Conservation (phyloP, 1,140 invertebrate species). For the Cotesia typhae region DNA sequence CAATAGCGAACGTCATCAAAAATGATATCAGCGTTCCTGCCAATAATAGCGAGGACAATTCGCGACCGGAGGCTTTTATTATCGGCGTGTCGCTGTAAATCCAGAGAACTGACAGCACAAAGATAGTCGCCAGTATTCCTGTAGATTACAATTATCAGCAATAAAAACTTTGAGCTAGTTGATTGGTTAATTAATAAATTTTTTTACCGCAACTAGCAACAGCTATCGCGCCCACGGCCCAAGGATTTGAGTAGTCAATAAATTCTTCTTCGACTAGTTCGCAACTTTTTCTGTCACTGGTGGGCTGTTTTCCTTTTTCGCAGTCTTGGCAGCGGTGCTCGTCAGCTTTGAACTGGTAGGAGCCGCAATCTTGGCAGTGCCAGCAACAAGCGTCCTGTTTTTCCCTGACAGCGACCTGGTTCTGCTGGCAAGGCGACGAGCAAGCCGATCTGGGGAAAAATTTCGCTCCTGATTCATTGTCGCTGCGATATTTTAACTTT, state of each 20-base stretch:
- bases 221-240: slow-evolving; percentile 69
- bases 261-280: slow-evolving; percentile 66
- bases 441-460: slow-evolving; percentile 64
- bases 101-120: slow-evolving; percentile 74
- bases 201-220: slow-evolving; percentile 54
- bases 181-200: slow-evolving; percentile 32
- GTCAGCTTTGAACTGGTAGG: slow-evolving; percentile 70
- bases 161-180: background rate
- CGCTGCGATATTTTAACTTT: slow-evolving; percentile 53
- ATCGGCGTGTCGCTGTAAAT: slow-evolving; percentile 66
- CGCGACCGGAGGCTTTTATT: slow-evolving; percentile 71
- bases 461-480: slow-evolving; percentile 29
- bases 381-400: slow-evolving; percentile 70
- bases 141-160: background rate
- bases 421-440: slow-evolving; percentile 59
- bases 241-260: slow-evolving; percentile 67
- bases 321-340: slow-evolving; percentile 74
- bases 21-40: slow-evolving; percentile 68
- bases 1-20: slow-evolving; percentile 68
- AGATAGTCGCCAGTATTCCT: slow-evolving; percentile 67
- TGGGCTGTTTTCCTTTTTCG: slow-evolving; percentile 60
- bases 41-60: slow-evolving; percentile 55
- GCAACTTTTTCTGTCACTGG: slow-evolving; percentile 59
- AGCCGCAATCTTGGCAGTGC: slow-evolving; percentile 71
- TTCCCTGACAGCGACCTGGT: slow-evolving; percentile 64